phyloP scores from a whole-genome alignment of 2,113 vertebrate genomes.

The Grus americana region DNA sequence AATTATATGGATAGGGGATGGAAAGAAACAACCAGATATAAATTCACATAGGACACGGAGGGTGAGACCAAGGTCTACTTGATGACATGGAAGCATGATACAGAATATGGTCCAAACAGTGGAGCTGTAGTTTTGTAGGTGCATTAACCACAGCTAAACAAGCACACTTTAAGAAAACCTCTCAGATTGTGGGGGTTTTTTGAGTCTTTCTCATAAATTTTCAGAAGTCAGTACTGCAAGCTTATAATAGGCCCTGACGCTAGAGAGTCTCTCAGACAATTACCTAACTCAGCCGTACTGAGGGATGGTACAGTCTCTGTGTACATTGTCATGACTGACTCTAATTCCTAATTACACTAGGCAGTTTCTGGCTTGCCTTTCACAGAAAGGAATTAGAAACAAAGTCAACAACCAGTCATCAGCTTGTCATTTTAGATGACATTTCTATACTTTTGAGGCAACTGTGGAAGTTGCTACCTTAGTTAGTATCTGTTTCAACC shows the following conservation, averaged over 20 bases:
- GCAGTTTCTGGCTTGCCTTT: background rate
- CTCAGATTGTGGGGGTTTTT: background rate
- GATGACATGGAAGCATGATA: background rate
- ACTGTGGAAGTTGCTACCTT: background rate
- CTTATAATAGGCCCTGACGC: background rate
- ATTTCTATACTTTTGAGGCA: background rate
- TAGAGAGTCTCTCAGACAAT: background rate
- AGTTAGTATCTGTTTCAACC: background rate
- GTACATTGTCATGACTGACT: background rate
- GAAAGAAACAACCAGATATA: background rate
- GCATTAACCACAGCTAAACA: background rate
- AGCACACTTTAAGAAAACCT: background rate
- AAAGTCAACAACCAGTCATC: background rate
- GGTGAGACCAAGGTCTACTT: background rate
- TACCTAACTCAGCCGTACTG: no score
- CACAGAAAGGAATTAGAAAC: background rate
- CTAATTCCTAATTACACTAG: background rate
- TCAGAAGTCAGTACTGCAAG: background rate
- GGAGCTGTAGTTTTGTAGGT: background rate
- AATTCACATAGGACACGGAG: background rate
- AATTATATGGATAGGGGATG: background rate
- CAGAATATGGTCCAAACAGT: background rate
- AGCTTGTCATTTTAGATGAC: background rate
- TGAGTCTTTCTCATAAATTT: background rate
- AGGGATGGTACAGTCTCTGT: background rate